Base-by-base conservation (phyloP, 2,113 vertebrate species). In the Machaerirhynchus nigripectus region DNA sequence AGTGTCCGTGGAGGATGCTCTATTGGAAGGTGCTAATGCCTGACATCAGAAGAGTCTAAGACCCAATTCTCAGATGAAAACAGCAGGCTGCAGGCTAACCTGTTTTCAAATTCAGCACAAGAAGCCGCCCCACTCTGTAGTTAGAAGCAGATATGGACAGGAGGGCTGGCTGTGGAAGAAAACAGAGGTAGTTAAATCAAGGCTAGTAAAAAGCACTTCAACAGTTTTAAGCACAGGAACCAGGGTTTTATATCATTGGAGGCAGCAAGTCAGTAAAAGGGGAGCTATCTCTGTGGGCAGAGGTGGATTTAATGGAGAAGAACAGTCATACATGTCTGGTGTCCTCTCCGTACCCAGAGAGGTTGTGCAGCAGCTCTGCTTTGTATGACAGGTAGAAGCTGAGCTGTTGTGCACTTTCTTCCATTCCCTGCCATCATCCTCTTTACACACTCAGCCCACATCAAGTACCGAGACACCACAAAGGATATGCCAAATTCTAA, bases 351-450 rank as follows among this genome's bases (percentile, higher is more conserved):
- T 7, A 46, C 24, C 26, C 2, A 5, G 35, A 67, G 8, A 10
- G 20, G 22, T 1, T 46, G 30, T 39, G 40, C 60, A 70, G 50
- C 47, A 84, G 31, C 14, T 79, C 56, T 70, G 31, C 28, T 65
- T 22, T 49, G 13, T 2, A 0, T 8, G 12, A 8, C 0, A 1
- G 11, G 4, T 15, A 22, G 47, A 22, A 86, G 19, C n/a, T 60
- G 70, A 22, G 13, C 24, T 59, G 8, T 20, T 27, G 39, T 7
- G 55, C 17, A 23, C 15, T 26, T 61, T 61, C 64, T n/a, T 47
- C 46, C 3, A 2, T 27, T 59, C 28, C 11, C 40, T 68, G 18
- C 44, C 49, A 42, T 0, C 2, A 44, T 15, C 9, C 10, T 35
- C 33, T 56, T 59, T 27, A 39, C 9, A 33, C 26, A 23, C 7